These are phyloP conservation scores for Scaptomyza reducta DNA, from an alignment of 2,888 invertebrate genomes.

Conservation along the genomic window DNA sequence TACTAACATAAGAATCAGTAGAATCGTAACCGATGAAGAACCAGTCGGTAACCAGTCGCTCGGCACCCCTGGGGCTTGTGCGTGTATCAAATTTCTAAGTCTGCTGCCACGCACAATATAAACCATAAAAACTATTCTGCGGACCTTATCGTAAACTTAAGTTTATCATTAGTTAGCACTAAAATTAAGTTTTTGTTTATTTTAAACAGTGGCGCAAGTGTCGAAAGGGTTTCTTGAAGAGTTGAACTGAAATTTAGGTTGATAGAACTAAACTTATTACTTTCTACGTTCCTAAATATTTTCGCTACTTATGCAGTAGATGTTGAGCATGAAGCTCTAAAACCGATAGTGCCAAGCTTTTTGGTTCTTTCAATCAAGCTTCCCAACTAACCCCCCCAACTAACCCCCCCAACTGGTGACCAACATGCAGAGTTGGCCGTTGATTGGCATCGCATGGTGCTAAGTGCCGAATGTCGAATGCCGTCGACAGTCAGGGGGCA, in stretches of 20 bases:
- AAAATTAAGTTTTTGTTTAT: conserved; percentile 66
- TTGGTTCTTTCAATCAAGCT: conserved; percentile 24
- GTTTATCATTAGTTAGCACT: conserved; percentile 79
- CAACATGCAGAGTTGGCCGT: conserved; percentile 35
- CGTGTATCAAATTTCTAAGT: conserved; percentile 53
- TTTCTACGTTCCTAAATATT: too few species aligned
- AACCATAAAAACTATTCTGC: conserved; percentile 19
- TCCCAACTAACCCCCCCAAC: too few species aligned
- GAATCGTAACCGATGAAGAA: conserved; percentile 9
- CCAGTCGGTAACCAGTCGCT: conserved; percentile 15
- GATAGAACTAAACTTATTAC: too few species aligned
- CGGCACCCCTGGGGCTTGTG: conserved; percentile 51
- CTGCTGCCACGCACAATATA: conserved; percentile 9
- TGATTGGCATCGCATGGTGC: conserved; percentile 75
- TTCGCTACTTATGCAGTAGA: too few species aligned
- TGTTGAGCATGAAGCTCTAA: too few species aligned
- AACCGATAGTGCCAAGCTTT: conserved; percentile 44
- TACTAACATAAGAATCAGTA: conserved; percentile 35
- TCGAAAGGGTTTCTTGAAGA: not conserved
- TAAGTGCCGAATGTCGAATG: conserved; percentile 77
- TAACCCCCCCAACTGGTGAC: not conserved
- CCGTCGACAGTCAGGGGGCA: conserved; percentile 18
- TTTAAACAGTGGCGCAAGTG: conserved; percentile 32
- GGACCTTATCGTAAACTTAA: conserved; percentile 73
- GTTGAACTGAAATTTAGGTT: too few species aligned